Evolutionary conservation across 2,113 vertebrate genomes (phyloP).

Genomic region (Varanus salvator): DNA sequence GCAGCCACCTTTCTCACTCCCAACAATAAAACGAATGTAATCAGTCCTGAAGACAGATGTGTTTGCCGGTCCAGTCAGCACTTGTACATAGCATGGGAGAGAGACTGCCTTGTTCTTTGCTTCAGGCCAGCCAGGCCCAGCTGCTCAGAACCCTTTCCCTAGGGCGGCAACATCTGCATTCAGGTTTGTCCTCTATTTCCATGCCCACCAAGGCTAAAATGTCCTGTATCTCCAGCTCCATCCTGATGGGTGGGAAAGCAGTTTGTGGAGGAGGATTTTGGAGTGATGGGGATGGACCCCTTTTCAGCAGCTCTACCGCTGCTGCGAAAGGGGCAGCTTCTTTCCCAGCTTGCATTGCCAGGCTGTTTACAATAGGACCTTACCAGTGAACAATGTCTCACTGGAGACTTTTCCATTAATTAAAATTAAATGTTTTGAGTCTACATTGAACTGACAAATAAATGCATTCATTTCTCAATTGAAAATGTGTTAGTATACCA

Average conservation of each 20-base stretch:
- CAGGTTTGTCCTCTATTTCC: background rate
- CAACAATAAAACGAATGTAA: too few relatives aligned
- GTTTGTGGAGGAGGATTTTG: background rate
- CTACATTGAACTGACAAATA: background rate
- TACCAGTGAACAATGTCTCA: background rate
- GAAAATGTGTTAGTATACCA: background rate
- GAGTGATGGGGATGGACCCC: background rate
- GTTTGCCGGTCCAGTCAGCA: too few relatives aligned
- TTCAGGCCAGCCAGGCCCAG: too few relatives aligned
- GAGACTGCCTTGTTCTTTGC: too few relatives aligned
- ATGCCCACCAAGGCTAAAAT: background rate
- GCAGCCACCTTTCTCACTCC: too few relatives aligned
- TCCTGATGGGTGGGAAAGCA: background rate
- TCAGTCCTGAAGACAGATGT: too few relatives aligned
- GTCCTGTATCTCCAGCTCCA: background rate
- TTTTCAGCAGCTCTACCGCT: background rate
- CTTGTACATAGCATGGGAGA: too few relatives aligned
- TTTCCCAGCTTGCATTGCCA: background rate
- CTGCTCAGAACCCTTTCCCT: background rate
- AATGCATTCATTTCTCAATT: background rate
- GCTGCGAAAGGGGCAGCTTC: too few relatives aligned
- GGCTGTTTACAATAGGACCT: background rate
- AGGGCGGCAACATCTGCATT: background rate
- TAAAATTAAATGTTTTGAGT: slow-evolving; percentile 9
- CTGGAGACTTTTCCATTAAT: background rate